Evolutionary conservation across 2,113 vertebrate species (phyloP).

Genomic region (Melanotaenia duboulayi): DNA sequence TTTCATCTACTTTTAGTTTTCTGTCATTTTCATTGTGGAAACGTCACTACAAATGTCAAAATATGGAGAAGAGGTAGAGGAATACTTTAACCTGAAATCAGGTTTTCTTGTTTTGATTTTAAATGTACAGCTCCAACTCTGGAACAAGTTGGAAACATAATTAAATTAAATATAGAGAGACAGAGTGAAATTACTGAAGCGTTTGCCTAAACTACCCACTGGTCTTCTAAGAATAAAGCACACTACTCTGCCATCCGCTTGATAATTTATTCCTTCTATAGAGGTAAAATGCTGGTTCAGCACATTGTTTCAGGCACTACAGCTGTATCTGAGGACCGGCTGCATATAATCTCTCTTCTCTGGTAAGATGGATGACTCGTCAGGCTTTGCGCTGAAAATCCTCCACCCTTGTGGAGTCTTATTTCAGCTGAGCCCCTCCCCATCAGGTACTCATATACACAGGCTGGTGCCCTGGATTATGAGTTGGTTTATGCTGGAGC

Average conservation of each 20-base stretch:
- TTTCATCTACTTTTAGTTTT: too few relatives aligned
- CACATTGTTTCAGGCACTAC: conserved; percentile 70
- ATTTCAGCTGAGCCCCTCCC: conserved; percentile 52
- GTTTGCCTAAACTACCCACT: conserved; percentile 31
- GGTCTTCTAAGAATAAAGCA: conserved; percentile 65
- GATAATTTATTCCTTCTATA: conserved; percentile 75
- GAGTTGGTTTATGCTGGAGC: conserved; percentile 26
- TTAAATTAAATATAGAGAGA: conserved; percentile 21
- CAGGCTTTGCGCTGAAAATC: conserved; percentile 71
- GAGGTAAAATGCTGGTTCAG: conserved; percentile 72
- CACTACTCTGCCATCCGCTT: conserved; percentile 48
- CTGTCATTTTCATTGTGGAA: too few relatives aligned
- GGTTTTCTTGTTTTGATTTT: neutral
- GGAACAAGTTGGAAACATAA: neutral
- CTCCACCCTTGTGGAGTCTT: conserved; percentile 66
- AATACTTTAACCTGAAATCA: too few relatives aligned
- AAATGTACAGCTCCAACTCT: conserved; percentile 3
- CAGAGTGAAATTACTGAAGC: conserved; percentile 12
- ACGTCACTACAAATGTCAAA: too few relatives aligned
- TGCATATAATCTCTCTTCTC: conserved; percentile 77
- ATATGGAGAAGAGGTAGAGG: too few relatives aligned
- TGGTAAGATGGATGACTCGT: conserved; percentile 78
- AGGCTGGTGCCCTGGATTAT: conserved; percentile 54
- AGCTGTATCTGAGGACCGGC: conserved; percentile 74
- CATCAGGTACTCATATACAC: conserved; percentile 16